These are phyloP conservation scores for Cylindroiulus punctatus DNA, from an alignment of 2,888 invertebrate species.

Conservation along the genomic window DNA sequence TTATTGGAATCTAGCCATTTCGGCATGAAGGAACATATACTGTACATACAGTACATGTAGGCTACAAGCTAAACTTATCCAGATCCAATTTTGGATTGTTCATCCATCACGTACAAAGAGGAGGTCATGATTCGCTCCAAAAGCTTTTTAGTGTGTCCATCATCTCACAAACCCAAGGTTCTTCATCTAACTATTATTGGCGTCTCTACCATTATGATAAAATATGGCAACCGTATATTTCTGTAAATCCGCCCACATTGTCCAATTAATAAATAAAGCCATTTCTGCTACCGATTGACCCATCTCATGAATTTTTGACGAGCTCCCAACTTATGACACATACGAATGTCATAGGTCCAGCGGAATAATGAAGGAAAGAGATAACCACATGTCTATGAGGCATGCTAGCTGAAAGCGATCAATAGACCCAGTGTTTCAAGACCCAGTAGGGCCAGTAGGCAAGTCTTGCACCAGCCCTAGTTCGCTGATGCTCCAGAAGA, in stretches of 20 bases:
- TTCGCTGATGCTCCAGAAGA: background rate
- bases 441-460: background rate
- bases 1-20: too few species aligned
- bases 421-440: conserved; percentile 24
- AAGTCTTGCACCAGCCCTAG: background rate
- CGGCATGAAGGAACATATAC: too few species aligned
- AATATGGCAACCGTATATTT: background rate
- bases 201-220: too few species aligned
- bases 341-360: background rate
- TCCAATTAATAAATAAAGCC: conserved; percentile 1
- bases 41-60: too few species aligned
- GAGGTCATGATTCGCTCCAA: too few species aligned
- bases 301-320: background rate
- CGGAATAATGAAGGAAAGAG: background rate
- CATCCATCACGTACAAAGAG: too few species aligned
- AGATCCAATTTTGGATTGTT: too few species aligned
- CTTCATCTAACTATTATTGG: too few species aligned
- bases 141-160: too few species aligned
- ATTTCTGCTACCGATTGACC: background rate
- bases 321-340: background rate
- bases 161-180: too few species aligned
- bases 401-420: background rate
- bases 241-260: background rate
- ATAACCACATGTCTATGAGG: background rate
- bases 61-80: too few species aligned